Evolutionary conservation across 2,113 vertebrate genomes (phyloP).

Genomic region (Callospermophilus lateralis): DNA sequence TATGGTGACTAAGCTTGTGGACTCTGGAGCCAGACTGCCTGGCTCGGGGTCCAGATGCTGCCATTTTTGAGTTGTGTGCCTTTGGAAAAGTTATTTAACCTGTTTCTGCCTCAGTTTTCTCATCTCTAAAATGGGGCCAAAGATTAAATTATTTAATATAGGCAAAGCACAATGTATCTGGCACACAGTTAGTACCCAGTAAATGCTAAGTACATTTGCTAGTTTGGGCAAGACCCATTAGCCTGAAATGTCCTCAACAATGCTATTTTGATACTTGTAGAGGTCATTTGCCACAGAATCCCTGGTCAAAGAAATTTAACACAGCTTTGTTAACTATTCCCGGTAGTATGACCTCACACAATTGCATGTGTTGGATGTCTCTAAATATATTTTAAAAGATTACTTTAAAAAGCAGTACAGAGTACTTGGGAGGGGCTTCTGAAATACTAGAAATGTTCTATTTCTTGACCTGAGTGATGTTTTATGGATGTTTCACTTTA

Average conservation of each 20-base stretch:
- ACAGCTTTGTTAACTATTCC: conserved; percentile 73
- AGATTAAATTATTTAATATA: conserved; percentile 50
- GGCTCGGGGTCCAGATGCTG: conserved; percentile 73
- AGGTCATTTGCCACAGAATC: conserved; percentile 56
- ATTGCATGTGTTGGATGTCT: conserved; percentile 66
- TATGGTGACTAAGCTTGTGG: conserved; percentile 83
- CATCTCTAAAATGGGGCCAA: conserved; percentile 41
- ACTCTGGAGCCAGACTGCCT: conserved; percentile 80
- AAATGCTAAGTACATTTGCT: conserved; percentile 20
- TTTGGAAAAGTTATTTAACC: conserved; percentile 54
- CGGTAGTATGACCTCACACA: conserved; percentile 69
- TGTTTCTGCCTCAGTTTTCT: conserved; percentile 75
- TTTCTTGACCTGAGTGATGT: conserved; percentile 59
- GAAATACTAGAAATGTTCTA: conserved; percentile 56
- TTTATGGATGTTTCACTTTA: background rate
- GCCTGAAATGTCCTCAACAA: conserved; percentile 52
- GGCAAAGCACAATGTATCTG: background rate
- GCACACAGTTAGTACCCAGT: background rate
- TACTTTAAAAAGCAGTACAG: conserved; percentile 75
- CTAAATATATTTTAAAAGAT: conserved; percentile 71
- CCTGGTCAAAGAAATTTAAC: conserved; percentile 66
- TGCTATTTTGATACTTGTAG: conserved; percentile 33
- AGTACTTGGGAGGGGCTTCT: conserved; percentile 62
- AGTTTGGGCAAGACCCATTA: conserved; percentile 5
- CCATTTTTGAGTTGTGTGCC: conserved; percentile 69